Evolutionary conservation across 92 coral and sea anemone genomes (phyloP).

Genomic region (Zoanthus sansibaricus): DNA sequence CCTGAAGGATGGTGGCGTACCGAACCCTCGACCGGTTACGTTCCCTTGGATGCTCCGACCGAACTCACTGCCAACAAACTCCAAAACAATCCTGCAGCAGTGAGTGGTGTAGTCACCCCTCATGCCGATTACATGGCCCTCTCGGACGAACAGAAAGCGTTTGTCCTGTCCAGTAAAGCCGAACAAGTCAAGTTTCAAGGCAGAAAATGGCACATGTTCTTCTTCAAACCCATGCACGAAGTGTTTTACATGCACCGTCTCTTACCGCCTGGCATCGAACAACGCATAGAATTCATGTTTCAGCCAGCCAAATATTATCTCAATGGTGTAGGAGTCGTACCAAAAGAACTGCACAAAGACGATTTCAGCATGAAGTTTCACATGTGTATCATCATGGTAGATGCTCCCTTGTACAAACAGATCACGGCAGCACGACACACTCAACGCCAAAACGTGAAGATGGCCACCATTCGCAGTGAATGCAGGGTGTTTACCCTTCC

Average conservation of each 20-base stretch:
- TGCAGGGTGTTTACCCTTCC: background rate
- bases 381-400: slow-evolving; percentile 9
- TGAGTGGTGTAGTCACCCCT: too few species aligned
- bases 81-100: background rate
- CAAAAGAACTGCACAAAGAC: background rate
- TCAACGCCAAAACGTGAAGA: background rate
- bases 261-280: slow-evolving; percentile 27
- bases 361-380: background rate
- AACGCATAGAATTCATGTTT: background rate
- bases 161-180: too few species aligned
- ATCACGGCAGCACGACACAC: background rate
- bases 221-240: slow-evolving; percentile 38
- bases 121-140: background rate
- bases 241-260: background rate
- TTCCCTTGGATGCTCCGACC: background rate
- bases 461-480: background rate
- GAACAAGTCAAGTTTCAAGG: too few species aligned
- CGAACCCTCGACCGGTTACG: background rate
- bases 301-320: background rate
- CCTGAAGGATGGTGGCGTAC: slow-evolving; percentile 3
- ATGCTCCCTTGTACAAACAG: slow-evolving; percentile 5
- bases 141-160: background rate
- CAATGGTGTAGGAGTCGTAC: background rate
- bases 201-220: background rate
- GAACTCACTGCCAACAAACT: background rate